Base-by-base conservation (phyloP, 2,797 vertebrate species). In the Champsocephalus esox region DNA sequence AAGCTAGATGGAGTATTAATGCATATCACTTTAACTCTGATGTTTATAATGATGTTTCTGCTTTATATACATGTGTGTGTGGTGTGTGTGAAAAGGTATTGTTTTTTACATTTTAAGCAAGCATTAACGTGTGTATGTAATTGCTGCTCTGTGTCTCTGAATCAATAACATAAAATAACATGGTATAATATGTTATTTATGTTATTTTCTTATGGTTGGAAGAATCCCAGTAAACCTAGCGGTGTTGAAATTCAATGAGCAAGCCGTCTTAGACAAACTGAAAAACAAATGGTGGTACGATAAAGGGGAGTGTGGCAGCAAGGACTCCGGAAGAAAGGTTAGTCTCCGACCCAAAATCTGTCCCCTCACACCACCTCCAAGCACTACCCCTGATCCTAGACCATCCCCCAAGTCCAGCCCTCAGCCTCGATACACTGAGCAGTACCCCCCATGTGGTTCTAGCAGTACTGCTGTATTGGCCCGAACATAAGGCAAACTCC, bases 211-310 rank as follows among this genome's bases (percentile, higher is more conserved):
- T 88, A 86, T 79, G 96, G 96, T 96, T 88, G 84, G 96, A 98
- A 99, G 98, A 98, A 96, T 97, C 96, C 96, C 97, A 95, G 97
- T 99, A 97, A 99, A 99, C 96, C 98, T 99, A 98, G 98, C 98
- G 96, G 98, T 99, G 97, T 98, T 99, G 98, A 99, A 99, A 96
- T 98, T 98, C 97, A 99, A 96, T 99, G 98, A 99, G 95, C 97
- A 99, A 96, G 98, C 97, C 97, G 92, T 99, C 97, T 98, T 99
- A 99, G 98, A 99, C 98, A 99, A 99, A 98, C 97, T 99, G 97
- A 99, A 99, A 99, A 99, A 87, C 97, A 99, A 99, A 98, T 99
- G 98, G 98, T 99, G 98, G 98, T 99, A 99, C 97, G 97, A 99
- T 98, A 99, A 99, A 85, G 98, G 98, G 68, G 97, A 99, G 94